A percentile compares a stretch with the other conserved stretches of the same genome.
phyloP scores from a whole-genome alignment of 1,140 invertebrate genomes.

The Drosophila truncata region DNA sequence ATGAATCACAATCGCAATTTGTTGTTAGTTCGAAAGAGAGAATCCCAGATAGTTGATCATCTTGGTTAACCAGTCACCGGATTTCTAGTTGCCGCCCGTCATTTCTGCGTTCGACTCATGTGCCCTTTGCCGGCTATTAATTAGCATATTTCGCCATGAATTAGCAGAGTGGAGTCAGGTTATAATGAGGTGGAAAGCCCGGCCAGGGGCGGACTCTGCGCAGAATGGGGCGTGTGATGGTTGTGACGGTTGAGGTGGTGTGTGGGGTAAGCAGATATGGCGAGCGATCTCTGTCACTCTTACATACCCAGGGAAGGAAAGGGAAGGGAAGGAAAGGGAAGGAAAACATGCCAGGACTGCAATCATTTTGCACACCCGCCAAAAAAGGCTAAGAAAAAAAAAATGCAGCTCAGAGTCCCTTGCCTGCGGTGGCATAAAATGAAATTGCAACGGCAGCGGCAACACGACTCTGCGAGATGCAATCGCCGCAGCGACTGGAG shows the following conservation, averaged over 20 bases:
- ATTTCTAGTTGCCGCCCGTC: background rate
- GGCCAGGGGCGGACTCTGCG: slow-evolving; percentile 21
- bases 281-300: slow-evolving; percentile 18
- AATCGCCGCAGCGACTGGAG: slow-evolving; percentile 23
- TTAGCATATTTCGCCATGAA: slow-evolving; percentile 77
- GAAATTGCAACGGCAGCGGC: slow-evolving; percentile 59
- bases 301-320: background rate
- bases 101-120: slow-evolving; percentile 13
- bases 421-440: slow-evolving; percentile 70
- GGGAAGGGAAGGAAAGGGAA: background rate
- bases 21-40: slow-evolving; percentile 1
- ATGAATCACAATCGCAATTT: slow-evolving; percentile 5
- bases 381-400: background rate
- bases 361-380: slow-evolving; percentile 68
- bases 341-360: slow-evolving; percentile 49
- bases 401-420: slow-evolving; percentile 18
- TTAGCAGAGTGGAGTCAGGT: slow-evolving; percentile 57
- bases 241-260: background rate
- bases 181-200: slow-evolving; percentile 69
- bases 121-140: slow-evolving; percentile 58
- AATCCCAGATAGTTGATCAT: slow-evolving; percentile 9
- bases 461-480: slow-evolving; percentile 41
- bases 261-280: background rate
- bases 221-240: slow-evolving; percentile 3
- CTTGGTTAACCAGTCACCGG: slow-evolving; percentile 1